Evolutionary conservation across 1,140 invertebrate genomes (phyloP).

Genomic region (Anastatus disparis): DNA sequence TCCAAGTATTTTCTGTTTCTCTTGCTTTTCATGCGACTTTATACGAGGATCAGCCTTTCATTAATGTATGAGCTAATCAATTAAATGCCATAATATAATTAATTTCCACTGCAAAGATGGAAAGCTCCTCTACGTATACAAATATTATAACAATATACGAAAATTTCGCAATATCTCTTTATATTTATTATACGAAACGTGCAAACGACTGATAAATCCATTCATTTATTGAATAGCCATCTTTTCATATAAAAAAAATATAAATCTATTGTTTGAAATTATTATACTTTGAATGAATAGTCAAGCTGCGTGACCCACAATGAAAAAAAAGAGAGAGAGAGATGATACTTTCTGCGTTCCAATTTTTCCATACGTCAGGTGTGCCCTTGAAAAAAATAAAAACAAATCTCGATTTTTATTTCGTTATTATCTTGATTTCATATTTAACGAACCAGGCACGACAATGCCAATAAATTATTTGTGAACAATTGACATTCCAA

Average conservation of each 20-base stretch:
- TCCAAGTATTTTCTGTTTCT: constrained; percentile 41
- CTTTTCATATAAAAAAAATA: background rate
- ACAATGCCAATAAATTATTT: constrained; percentile 35
- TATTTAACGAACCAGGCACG: constrained; percentile 23
- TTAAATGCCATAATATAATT: constrained; percentile 41
- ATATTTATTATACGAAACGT: no score
- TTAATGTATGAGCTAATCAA: constrained; percentile 39
- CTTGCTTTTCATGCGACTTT: constrained; percentile 19
- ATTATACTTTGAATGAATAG: background rate
- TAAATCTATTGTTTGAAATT: background rate
- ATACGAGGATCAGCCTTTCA: constrained; percentile 26
- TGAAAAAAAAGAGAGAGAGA: no score
- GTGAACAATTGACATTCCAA: constrained; percentile 22
- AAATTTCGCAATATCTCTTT: background rate
- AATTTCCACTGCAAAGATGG: constrained; percentile 24
- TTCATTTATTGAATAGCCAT: background rate
- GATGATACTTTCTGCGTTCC: constrained; percentile 11
- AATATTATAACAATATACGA: background rate
- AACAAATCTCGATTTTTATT: background rate
- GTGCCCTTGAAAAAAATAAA: background rate
- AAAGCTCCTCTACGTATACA: background rate
- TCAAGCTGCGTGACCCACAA: background rate
- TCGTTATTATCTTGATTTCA: constrained; percentile 16
- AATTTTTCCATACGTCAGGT: background rate
- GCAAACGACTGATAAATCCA: no score